Percentiles rank a stretch among this genome's conserved stretches.
Conservation (phyloP, 2,888 invertebrate genomes). For the Conchocele bisecta region DNA sequence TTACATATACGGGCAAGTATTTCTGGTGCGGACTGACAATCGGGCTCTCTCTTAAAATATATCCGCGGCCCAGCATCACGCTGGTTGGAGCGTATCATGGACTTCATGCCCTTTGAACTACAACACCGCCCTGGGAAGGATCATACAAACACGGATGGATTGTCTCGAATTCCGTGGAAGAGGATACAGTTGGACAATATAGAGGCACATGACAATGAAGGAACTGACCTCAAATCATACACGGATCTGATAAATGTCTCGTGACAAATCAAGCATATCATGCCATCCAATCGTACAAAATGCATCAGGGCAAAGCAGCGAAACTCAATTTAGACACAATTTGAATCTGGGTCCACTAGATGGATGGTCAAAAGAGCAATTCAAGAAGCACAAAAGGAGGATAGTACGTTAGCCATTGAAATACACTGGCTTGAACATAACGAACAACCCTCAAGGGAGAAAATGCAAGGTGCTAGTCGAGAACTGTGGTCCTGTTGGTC, state of each 20-base stretch:
- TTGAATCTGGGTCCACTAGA: constrained; percentile 3
- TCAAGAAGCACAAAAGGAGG: neutral
- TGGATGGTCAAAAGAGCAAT: neutral
- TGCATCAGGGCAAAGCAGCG: too few species aligned
- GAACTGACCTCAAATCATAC: too few species aligned
- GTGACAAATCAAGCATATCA: too few species aligned
- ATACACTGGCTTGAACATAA: neutral
- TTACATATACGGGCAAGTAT: neutral
- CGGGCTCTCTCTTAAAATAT: neutral
- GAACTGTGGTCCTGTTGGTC: constrained; percentile 16
- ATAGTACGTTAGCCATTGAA: neutral
- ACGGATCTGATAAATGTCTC: too few species aligned
- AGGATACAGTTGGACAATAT: too few species aligned
- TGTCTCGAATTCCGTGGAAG: constrained; percentile 1
- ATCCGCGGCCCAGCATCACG: neutral
- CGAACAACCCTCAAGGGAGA: neutral
- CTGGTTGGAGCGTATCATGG: neutral
- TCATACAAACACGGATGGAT: neutral
- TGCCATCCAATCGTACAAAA: too few species aligned
- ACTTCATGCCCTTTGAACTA: neutral
- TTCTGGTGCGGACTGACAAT: constrained; percentile 21
- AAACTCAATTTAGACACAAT: too few species aligned
- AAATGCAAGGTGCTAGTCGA: constrained; percentile 7
- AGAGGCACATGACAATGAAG: too few species aligned
- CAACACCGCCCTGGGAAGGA: neutral